Conservation (phyloP, 2,113 vertebrate genomes). For the Triplophysa rosa region DNA sequence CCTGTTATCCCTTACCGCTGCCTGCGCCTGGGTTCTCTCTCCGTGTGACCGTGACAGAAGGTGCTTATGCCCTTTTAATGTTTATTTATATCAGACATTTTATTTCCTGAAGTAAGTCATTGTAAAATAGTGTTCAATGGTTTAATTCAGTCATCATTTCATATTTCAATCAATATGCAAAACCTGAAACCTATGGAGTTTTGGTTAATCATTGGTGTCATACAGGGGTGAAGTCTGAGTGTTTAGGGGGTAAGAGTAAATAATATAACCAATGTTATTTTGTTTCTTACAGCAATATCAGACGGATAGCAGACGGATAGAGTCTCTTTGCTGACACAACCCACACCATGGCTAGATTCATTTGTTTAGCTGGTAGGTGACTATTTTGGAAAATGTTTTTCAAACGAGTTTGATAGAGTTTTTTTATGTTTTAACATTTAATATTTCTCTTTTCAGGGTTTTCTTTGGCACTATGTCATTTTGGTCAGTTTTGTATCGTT, state of each 20-base stretch:
- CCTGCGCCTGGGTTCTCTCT: too few relatives aligned
- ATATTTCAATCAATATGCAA: too few relatives aligned
- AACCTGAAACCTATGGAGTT: too few relatives aligned
- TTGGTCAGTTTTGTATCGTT: conserved; percentile 56
- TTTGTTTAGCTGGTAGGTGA: conserved; percentile 2
- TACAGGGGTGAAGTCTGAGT: not conserved
- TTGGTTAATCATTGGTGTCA: conserved; percentile 30
- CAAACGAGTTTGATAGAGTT: not conserved
- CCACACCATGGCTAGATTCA: not conserved
- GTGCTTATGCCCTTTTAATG: too few relatives aligned
- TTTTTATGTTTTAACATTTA: not conserved
- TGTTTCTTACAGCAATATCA: not conserved
- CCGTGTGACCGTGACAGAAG: too few relatives aligned
- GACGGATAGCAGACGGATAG: not conserved
- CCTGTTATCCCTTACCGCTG: too few relatives aligned
- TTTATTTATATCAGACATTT: too few relatives aligned
- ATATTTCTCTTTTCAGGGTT: conserved; percentile 54
- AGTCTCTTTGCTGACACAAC: not conserved
- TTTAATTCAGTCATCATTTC: too few relatives aligned
- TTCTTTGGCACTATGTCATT: conserved; percentile 60
- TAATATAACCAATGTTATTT: not conserved
- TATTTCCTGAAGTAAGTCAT: too few relatives aligned
- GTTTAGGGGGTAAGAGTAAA: not conserved
- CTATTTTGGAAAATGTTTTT: not conserved
- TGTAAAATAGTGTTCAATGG: too few relatives aligned